Conservation (phyloP, 2,888 invertebrate species). For the Periphyllus acericola region DNA sequence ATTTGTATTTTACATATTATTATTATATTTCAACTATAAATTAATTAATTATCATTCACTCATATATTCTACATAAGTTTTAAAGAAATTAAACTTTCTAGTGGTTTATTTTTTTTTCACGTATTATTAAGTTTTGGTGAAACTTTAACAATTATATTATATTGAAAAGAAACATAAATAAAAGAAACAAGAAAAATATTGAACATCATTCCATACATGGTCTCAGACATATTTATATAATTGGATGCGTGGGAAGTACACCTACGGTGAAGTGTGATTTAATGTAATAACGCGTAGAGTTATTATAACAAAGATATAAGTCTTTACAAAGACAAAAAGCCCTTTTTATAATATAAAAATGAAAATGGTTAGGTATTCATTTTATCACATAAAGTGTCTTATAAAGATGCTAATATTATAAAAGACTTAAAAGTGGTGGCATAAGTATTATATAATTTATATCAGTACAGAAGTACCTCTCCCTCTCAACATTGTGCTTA, state of each 20-base stretch:
- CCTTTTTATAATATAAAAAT: slow-evolving; percentile 5
- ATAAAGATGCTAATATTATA: background rate
- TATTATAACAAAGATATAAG: slow-evolving; percentile 27
- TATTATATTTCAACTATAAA: too few species aligned
- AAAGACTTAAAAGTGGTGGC: background rate
- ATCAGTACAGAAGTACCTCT: too few species aligned
- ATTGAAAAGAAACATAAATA: background rate
- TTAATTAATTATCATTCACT: background rate
- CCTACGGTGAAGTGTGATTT: slow-evolving; percentile 24
- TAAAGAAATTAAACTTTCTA: background rate
- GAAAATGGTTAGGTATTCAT: background rate
- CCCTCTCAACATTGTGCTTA: too few species aligned
- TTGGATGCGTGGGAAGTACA: slow-evolving; percentile 51
- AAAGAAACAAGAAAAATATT: background rate
- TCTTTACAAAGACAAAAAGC: slow-evolving; percentile 22
- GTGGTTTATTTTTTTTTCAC: background rate
- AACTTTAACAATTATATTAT: background rate
- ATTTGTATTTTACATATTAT: background rate
- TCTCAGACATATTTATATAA: slow-evolving; percentile 38
- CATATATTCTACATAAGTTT: background rate
- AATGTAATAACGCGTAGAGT: slow-evolving; percentile 3
- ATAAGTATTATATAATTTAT: background rate
- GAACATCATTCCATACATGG: slow-evolving; percentile 17
- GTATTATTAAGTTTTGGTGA: background rate
- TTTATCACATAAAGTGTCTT: background rate